These are phyloP conservation scores for Oryzias celebensis DNA, from an alignment of 2,113 vertebrate species.

Conservation along the genomic window DNA sequence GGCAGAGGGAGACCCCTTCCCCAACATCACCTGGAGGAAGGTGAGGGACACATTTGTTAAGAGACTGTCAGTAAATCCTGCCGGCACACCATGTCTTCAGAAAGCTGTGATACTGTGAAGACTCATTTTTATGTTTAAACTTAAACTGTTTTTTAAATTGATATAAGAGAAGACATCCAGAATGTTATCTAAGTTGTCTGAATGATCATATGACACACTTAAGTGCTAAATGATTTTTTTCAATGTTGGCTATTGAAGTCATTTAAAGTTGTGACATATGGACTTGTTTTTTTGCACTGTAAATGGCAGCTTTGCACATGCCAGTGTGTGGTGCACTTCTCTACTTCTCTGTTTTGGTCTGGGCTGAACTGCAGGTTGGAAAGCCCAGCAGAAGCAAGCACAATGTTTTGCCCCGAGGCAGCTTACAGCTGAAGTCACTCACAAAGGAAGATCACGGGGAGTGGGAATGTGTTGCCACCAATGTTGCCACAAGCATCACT, in stretches of 20 bases:
- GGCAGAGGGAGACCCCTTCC: slow-evolving; percentile 96
- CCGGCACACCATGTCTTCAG: no score
- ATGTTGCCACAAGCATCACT: slow-evolving; percentile 98
- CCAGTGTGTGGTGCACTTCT: background rate
- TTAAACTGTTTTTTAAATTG: no score
- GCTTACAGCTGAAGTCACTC: slow-evolving; percentile 94
- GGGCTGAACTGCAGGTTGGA: slow-evolving; percentile 85
- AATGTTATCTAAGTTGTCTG: slow-evolving; percentile 7
- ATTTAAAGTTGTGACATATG: no score
- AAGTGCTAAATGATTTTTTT: no score
- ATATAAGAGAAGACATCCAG: no score
- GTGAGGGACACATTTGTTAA: slow-evolving; percentile 59
- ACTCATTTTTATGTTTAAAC: no score
- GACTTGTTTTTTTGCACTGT: background rate
- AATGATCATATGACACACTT: slow-evolving; percentile 20
- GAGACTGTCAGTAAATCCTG: no score
- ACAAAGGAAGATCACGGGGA: slow-evolving; percentile 98
- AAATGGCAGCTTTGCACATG: background rate
- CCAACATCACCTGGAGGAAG: slow-evolving; percentile 98
- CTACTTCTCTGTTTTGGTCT: background rate
- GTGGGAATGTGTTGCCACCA: slow-evolving; percentile 98
- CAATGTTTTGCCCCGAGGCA: slow-evolving; percentile 93
- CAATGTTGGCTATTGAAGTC: no score
- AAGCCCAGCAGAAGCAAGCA: slow-evolving; percentile 98
- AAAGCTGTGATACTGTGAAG: no score